Evolutionary conservation across 2,888 invertebrate species (phyloP).

Genomic region (Amitus sp.): DNA sequence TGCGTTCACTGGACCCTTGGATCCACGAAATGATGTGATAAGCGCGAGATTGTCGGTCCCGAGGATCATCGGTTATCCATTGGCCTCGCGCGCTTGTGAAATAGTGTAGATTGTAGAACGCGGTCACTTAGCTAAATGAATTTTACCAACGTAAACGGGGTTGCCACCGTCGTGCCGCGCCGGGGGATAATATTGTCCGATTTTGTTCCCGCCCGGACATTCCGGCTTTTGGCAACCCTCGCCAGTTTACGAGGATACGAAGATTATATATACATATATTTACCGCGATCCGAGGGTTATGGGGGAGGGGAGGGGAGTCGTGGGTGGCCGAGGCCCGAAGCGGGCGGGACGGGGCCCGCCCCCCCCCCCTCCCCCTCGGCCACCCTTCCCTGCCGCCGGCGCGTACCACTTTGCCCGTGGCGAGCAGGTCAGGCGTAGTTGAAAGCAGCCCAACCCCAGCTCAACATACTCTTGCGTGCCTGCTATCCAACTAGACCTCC

Average conservation of each 20-base stretch:
- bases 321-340: too few relatives aligned
- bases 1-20: too few relatives aligned
- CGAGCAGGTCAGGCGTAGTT: constrained; percentile 61
- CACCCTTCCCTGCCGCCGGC: constrained; percentile 37
- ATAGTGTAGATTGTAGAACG: constrained; percentile 33
- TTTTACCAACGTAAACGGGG: constrained; percentile 14
- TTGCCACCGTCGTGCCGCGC: too few relatives aligned
- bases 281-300: too few relatives aligned
- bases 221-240: too few relatives aligned
- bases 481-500: constrained; percentile 59
- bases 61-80: too few relatives aligned
- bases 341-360: too few relatives aligned
- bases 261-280: too few relatives aligned
- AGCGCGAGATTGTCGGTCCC: constrained; percentile 4
- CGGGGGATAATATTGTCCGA: too few relatives aligned
- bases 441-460: constrained; percentile 60
- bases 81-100: constrained; percentile 28
- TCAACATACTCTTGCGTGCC: constrained; percentile 56
- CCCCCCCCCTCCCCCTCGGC: constrained; percentile 42
- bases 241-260: too few relatives aligned
- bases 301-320: too few relatives aligned
- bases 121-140: constrained; percentile 25
- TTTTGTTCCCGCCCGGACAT: too few relatives aligned
- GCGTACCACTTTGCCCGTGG: constrained; percentile 41
- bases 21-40: neutral